These are phyloP conservation scores for Dolomedes plantarius DNA, from an alignment of 2,888 invertebrate species.

Conservation along the genomic window DNA sequence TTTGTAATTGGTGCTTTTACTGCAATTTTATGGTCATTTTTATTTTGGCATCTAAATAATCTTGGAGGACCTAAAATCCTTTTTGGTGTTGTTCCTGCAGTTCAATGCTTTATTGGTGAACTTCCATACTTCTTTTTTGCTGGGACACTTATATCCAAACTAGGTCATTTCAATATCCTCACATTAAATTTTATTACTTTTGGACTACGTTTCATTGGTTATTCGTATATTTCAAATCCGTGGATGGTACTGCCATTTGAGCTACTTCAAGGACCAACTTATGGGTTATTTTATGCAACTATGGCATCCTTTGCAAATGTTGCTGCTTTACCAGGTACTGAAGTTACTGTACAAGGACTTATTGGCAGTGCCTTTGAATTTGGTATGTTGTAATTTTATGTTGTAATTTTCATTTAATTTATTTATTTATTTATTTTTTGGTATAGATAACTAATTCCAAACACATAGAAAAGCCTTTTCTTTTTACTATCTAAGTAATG, in stretches of 20 bases:
- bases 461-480: too few species aligned
- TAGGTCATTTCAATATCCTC: constrained; percentile 90
- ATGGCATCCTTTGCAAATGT: constrained; percentile 72
- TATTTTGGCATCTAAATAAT: constrained; percentile 71
- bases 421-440: too few species aligned
- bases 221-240: constrained; percentile 86
- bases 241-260: constrained; percentile 92
- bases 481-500: too few species aligned
- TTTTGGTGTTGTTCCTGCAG: constrained; percentile 72
- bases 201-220: constrained; percentile 87
- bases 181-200: constrained; percentile 87
- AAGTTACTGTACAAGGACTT: constrained; percentile 89
- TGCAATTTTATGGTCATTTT: constrained; percentile 73
- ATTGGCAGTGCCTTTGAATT: constrained; percentile 91
- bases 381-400: constrained; percentile 77
- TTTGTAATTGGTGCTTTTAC: constrained; percentile 72
- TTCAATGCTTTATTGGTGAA: constrained; percentile 73
- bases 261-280: constrained; percentile 89
- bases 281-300: constrained; percentile 86
- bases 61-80: constrained; percentile 61
- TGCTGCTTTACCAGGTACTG: constrained; percentile 64
- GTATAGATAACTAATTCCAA: too few species aligned
- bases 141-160: constrained; percentile 84
- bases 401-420: too few species aligned
- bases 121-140: constrained; percentile 75